These are phyloP conservation scores for Epizoanthus scotinus DNA, from an alignment of 92 coral and sea anemone species.

Conservation along the genomic window DNA sequence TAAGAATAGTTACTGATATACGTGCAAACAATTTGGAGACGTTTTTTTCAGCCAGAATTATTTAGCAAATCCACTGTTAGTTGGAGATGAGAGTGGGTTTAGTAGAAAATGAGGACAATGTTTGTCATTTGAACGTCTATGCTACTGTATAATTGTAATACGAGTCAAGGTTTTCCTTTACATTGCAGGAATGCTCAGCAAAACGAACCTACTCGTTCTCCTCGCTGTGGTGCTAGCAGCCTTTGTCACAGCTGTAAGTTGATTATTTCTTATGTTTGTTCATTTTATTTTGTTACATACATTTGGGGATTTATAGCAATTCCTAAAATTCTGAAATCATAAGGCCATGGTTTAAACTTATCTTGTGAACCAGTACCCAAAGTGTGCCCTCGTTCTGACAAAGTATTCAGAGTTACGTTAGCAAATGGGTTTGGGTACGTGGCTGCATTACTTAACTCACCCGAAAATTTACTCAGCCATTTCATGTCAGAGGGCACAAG, in stretches of 20 bases:
- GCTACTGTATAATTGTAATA: too few relatives aligned
- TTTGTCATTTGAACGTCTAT: too few relatives aligned
- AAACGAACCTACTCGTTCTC: not conserved
- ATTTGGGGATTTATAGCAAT: too few relatives aligned
- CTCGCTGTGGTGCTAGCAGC: not conserved
- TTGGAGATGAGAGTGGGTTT: too few relatives aligned
- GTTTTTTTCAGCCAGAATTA: too few relatives aligned
- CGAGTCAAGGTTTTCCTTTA: not conserved
- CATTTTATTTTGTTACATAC: too few relatives aligned
- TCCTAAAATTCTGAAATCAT: constrained; percentile 40
- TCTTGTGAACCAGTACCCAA: constrained; percentile 36
- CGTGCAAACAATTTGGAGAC: too few relatives aligned
- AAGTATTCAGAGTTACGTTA: constrained; percentile 48
- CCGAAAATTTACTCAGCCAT: constrained; percentile 42
- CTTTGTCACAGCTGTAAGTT: not conserved
- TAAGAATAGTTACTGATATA: too few relatives aligned
- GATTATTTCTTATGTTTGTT: not conserved
- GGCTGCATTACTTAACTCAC: constrained; percentile 47
- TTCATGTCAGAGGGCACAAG: constrained; percentile 51
- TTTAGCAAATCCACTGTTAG: too few relatives aligned
- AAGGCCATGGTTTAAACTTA: constrained; percentile 73
- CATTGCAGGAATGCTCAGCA: not conserved
- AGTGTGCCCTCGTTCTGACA: constrained; percentile 37
- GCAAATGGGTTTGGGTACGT: constrained; percentile 70
- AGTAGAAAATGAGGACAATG: too few relatives aligned